phyloP scores from a whole-genome alignment of 2,888 invertebrate genomes.

The Melinaea menophilus region DNA sequence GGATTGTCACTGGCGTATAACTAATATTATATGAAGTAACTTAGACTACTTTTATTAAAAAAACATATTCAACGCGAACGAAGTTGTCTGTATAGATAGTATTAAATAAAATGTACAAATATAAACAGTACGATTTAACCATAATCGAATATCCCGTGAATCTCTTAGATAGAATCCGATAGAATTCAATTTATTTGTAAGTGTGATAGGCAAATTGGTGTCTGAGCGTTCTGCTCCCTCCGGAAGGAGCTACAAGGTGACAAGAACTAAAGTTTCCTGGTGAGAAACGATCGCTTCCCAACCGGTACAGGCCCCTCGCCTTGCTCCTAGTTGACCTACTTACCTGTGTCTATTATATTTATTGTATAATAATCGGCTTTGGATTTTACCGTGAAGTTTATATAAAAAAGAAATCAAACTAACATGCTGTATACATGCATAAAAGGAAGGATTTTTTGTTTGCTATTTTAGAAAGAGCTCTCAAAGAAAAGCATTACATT shows the following conservation, averaged over 20 bases:
- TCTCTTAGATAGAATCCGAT: slow-evolving; percentile 12
- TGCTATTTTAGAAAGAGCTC: background rate
- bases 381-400: too few relatives aligned
- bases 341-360: slow-evolving; percentile 13
- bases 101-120: background rate
- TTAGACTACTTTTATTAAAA: too few relatives aligned
- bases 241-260: slow-evolving; percentile 40
- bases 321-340: slow-evolving; percentile 26
- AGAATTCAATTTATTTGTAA: slow-evolving; percentile 34
- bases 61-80: too few relatives aligned
- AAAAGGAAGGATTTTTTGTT: background rate
- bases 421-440: too few relatives aligned
- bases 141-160: background rate
- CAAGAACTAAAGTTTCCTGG: slow-evolving; percentile 39
- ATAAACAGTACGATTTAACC: background rate
- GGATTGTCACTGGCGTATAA: too few relatives aligned
- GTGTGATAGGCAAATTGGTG: slow-evolving; percentile 44
- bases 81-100: background rate
- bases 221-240: slow-evolving; percentile 32
- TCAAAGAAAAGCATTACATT: slow-evolving; percentile 3
- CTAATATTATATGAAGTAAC: too few relatives aligned
- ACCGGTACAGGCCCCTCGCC: slow-evolving; percentile 20
- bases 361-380: slow-evolving; percentile 1
- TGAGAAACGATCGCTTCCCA: slow-evolving; percentile 28
- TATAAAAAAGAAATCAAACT: too few relatives aligned